Base-by-base conservation (phyloP, 2,888 invertebrate genomes). In the Scaptomyza polygonia region DNA sequence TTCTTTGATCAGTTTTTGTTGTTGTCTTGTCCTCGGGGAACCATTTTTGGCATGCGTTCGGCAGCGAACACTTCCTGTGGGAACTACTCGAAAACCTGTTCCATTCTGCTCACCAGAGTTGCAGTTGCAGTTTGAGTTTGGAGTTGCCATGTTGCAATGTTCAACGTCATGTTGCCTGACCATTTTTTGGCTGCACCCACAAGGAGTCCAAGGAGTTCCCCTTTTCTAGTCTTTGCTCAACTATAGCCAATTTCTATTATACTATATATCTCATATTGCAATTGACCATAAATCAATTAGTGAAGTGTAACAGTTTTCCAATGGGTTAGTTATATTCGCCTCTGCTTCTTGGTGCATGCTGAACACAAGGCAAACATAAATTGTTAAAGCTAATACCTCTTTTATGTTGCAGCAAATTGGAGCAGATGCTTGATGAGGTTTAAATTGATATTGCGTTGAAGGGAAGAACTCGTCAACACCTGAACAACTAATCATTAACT, bases 1-100 rank as follows among this genome's bases (percentile, higher is more conserved):
- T 75, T 56, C 51, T 62, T 48, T 65, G 72, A 67, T 67, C 72
- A 56, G 58, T 70, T 64, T 49, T 49, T 36, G 49, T 67, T 83
- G 83, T 76, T 83, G 83, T 77, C 71, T 66, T 75, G 84, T 86
- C 86, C 80, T 80, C 68, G 73, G 84, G 71, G 82, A 83, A 53
- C 82, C 82, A 82, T 82, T 82, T 82, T 83, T 78, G 82, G 82
- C 84, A 83, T 82, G 84, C 82, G 82, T 83, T 82, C 72, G 71
- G 76, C 77, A 76, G 75, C 57, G 78, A 80, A 77, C 82, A 82
- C 86, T 86, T 82, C 84, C 82, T 82, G 86, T 82, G 82, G 86
- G 82, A 86, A 86, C 77, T 77, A 71, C 75, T 69, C 29, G 47
- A 63, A 47, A 72, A 75, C 72, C 75, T 67, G 84, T 73, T 85